phyloP scores from a whole-genome alignment of 1,140 invertebrate genomes.

The Caenorhabditis brenneri region DNA sequence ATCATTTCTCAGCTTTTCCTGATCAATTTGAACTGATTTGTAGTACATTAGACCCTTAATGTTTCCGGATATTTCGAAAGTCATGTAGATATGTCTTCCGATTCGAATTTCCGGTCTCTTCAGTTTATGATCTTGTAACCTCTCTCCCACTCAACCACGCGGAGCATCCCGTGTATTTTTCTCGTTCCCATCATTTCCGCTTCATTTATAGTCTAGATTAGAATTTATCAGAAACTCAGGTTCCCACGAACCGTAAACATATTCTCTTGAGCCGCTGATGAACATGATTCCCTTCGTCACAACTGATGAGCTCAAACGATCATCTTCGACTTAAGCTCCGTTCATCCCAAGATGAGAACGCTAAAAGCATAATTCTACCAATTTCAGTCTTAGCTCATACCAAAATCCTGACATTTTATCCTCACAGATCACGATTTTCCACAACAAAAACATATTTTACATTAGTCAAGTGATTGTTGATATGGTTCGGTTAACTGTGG shows the following conservation, averaged over 20 bases:
- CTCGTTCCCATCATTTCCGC: not conserved
- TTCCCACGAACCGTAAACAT: too few relatives aligned
- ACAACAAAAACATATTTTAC: too few relatives aligned
- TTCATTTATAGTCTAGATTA: not conserved
- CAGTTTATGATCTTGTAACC: constrained; percentile 6
- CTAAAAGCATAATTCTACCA: not conserved
- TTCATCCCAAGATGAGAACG: not conserved
- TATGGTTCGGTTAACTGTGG: too few relatives aligned
- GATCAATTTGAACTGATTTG: not conserved
- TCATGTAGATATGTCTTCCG: not conserved
- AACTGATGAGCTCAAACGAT: constrained; percentile 17
- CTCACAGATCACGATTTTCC: not conserved
- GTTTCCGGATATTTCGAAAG: not conserved
- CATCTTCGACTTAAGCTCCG: not conserved
- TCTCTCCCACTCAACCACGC: not conserved
- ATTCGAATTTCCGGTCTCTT: not conserved
- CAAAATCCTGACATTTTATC: not conserved
- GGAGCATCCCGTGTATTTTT: too few relatives aligned
- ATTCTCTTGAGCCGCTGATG: too few relatives aligned
- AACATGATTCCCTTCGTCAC: not conserved
- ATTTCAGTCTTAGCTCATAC: not conserved
- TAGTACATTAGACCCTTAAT: not conserved
- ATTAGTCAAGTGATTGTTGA: not conserved
- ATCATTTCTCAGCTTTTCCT: not conserved
- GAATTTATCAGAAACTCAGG: too few relatives aligned